A percentile compares a stretch with the other conserved stretches of the same genome.
These are phyloP conservation scores for Gadus macrocephalus DNA, from an alignment of 2,113 vertebrate genomes.

Conservation along the genomic window DNA sequence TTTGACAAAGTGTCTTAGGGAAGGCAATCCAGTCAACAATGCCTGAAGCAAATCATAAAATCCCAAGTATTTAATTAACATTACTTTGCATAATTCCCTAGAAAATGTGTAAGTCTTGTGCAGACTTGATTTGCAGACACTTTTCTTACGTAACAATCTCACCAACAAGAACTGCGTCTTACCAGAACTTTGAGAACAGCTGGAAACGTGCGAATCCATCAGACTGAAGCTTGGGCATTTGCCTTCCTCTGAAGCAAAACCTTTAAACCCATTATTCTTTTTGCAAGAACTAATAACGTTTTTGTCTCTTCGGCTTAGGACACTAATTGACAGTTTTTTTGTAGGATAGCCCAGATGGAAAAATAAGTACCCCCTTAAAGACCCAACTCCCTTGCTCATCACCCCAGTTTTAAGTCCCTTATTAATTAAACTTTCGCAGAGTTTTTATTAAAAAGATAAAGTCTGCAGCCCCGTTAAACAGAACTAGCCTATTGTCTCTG, in stretches of 20 bases:
- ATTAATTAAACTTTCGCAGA: slow-evolving; percentile 80
- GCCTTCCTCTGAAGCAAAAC: slow-evolving; percentile 67
- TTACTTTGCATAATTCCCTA: background rate
- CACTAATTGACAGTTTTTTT: slow-evolving; percentile 79
- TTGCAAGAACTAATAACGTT: slow-evolving; percentile 77
- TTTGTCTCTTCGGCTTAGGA: slow-evolving; percentile 79
- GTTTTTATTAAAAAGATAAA: slow-evolving; percentile 77
- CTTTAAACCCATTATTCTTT: slow-evolving; percentile 77
- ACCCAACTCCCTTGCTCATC: slow-evolving; percentile 73
- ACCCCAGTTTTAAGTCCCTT: slow-evolving; percentile 73
- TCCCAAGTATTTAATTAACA: no score
- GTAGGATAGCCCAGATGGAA: slow-evolving; percentile 77
- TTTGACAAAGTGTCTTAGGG: no score
- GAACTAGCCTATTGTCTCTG: slow-evolving; percentile 65
- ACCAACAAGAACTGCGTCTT: slow-evolving; percentile 50
- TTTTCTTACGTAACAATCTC: slow-evolving; percentile 35
- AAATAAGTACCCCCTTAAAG: slow-evolving; percentile 78
- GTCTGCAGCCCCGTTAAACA: slow-evolving; percentile 64
- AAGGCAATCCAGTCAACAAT: no score
- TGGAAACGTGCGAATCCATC: slow-evolving; percentile 61
- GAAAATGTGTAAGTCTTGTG: background rate
- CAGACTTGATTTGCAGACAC: slow-evolving; percentile 34
- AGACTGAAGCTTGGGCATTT: slow-evolving; percentile 56
- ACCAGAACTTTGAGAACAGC: slow-evolving; percentile 58
- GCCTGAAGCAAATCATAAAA: no score